phyloP scores from a whole-genome alignment of 2,888 invertebrate species.

The Crematogaster levior region DNA sequence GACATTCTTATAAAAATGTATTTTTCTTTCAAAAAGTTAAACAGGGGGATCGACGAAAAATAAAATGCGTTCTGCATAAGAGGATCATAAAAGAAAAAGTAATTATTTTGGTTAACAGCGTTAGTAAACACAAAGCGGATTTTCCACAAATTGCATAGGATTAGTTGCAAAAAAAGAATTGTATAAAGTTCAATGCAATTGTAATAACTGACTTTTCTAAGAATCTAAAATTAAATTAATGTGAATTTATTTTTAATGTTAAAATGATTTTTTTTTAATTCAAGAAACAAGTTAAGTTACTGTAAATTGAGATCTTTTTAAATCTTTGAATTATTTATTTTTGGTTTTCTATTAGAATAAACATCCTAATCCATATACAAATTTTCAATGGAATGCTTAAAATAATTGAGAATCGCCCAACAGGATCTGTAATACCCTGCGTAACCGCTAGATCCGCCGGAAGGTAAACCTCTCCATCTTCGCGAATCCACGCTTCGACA shows the following conservation, averaged over 20 bases:
- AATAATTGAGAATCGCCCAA: constrained; percentile 24
- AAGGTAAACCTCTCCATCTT: constrained; percentile 87
- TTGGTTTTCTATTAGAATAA: background rate
- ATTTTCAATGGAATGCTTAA: background rate
- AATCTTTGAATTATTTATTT: background rate
- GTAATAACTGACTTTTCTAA: background rate
- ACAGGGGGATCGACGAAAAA: background rate
- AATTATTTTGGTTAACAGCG: background rate
- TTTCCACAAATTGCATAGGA: background rate
- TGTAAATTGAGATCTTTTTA: background rate
- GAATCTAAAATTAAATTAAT: background rate
- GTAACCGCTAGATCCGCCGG: constrained; percentile 76
- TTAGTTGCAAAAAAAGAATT: background rate
- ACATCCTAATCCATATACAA: constrained; percentile 23
- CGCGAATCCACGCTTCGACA: constrained; percentile 91
- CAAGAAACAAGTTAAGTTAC: background rate
- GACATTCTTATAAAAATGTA: background rate
- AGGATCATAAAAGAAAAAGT: background rate
- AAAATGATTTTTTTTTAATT: background rate
- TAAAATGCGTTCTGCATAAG: background rate
- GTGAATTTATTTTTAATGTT: background rate
- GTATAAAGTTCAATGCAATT: background rate
- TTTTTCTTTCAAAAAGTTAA: constrained; percentile 28
- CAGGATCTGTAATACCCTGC: constrained; percentile 76
- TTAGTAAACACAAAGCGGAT: constrained; percentile 16